Base-by-base conservation (phyloP, 2,797 vertebrate genomes). In the Scolopax rusticola region DNA sequence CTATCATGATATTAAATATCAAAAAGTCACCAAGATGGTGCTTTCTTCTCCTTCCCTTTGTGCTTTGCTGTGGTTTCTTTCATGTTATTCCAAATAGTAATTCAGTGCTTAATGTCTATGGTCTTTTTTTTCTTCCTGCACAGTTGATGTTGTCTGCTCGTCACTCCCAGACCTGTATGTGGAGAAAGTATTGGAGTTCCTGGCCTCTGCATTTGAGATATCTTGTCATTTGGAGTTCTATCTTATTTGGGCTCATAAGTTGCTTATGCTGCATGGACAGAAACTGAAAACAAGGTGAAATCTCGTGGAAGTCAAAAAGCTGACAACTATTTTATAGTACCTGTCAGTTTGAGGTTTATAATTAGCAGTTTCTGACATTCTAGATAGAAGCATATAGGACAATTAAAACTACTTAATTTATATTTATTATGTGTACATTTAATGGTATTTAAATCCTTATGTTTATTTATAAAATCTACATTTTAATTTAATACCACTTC, bases 201-300 rank as follows among this genome's bases (percentile, higher is more conserved):
- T 99, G 94, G 99, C 99, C 2, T 83, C 98, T 0, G 98, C 98
- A 38, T 97, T 99, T 92, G 99, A 99, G 90, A 98, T 70, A 24
- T 99, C 99, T 2, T 97, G 97, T 54, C 99, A 99, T 89, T 97
- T 99, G 76, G 99, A 99, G 91, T 99, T 99, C 98, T 99, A 99
- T 97, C 98, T 99, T 64, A 97, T 94, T 6, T 99, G 99, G 99
- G 97, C 98, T 15, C 98, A 99, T 93, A 98, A 93, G 40, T 93
- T 99, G 94, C 99, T 99, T 15, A 98, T 98, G 97, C 95, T 98
- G 69, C 99, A 99, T 3, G 99, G 99, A 30, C 99, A 99, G 95
- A 99, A 98, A 74, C 98, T 99, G 54, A 99, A 99, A 97, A 98
- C 98, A 97, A 99, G 99, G 99, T 99, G 74, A 69, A 67, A 19